Evolutionary conservation across 2,888 invertebrate species (phyloP), one percentile per base, ranked within the genome.

Genomic region (Barypeithes pellucidus): DNA sequence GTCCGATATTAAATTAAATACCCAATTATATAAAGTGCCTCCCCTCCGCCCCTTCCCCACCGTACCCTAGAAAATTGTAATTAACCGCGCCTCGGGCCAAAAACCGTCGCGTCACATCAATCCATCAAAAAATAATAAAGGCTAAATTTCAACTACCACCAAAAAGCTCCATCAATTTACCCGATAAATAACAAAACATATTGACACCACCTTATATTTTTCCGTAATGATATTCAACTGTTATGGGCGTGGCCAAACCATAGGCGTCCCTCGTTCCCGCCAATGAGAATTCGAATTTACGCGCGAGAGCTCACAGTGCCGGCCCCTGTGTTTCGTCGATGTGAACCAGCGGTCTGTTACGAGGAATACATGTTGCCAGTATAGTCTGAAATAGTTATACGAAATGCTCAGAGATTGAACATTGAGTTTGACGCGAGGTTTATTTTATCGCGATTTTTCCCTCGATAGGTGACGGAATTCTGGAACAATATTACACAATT

Each of bases 121-220:
- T 83, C 81, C 81, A 82, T 84, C 82, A 82, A 82, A 84, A 84
- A 84, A 83, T 83, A 84, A 84, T 84, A 83, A 83, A 83, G 82
- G 81, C 78, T 72, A 81, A 82, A 83, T 74, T 82, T 82, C 82
- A 82, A 82, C 83, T 82, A 83, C 81, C 82, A 80, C 82, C 74
- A 81, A 83, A 82, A 80, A 79, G 79, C 70, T 60, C 73, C 81
- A 82, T 82, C 82, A 82, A 81, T 81, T 78, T 79, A 77, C 77
- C 79, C 81, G 80, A 85, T 85, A 85, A 85, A 86, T 85, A 85
- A 85, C 79, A 57, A 78, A 83, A 82, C 84, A 84, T 86, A 86
- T 85, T 84, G 85, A 84, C 83, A 84, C 80, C 80, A 81, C 83
- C 82, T 76, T 76, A 76, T 72, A 76, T 75, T 72, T 73, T 63